Evolutionary conservation across 2,113 vertebrate species (phyloP), one percentile per base, ranked within the genome.

Genomic region (Lagopus leucura): DNA sequence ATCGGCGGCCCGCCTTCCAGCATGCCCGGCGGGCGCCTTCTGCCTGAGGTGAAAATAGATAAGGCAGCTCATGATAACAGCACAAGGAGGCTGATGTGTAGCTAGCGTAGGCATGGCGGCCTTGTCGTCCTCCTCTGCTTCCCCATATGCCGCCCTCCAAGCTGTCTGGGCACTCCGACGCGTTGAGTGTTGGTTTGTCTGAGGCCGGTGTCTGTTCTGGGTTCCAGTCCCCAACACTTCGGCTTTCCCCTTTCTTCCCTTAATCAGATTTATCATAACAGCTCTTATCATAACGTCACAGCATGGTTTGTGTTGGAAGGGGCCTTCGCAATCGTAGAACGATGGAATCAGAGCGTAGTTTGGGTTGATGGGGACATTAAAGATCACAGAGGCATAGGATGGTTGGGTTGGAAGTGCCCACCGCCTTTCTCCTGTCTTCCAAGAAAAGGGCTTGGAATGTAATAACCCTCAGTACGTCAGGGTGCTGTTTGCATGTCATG

Each of bases 31-130:
- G 99, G 99, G 86, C 98, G 99, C 75, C 98, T 99, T 95, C 98
- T 99, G 99, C 99, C 99, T 97, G 99, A 99, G 99, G 99, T 99
- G 98, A 99, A 98, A 98, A 98, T 98, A 98, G 98, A 98, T 98
- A 98, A 98, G 98, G 99, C 99, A 98, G 99, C 99, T 98, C 97
- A 98, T 93, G 97, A 97, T 52, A 98, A 98, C 97, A 98, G 98
- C 95, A 98, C 98, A 98, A 98, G 99, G 98, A 98, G 95, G 98
- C 96, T 97, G 95, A 89, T 95, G 96, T 92, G 97, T 95, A 97
- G 98, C 82, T 83, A 97, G 98, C 98, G 69, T 97, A 98, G 99
- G 98, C 98, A 98, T 98, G 98, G 98, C 92, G 94, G 94, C 79
- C 96, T 94, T 55, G 47, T 42, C 54, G 42, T 42, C 54, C 85